Conservation (phyloP, 2,113 vertebrate genomes). For the Prolemur simus region DNA sequence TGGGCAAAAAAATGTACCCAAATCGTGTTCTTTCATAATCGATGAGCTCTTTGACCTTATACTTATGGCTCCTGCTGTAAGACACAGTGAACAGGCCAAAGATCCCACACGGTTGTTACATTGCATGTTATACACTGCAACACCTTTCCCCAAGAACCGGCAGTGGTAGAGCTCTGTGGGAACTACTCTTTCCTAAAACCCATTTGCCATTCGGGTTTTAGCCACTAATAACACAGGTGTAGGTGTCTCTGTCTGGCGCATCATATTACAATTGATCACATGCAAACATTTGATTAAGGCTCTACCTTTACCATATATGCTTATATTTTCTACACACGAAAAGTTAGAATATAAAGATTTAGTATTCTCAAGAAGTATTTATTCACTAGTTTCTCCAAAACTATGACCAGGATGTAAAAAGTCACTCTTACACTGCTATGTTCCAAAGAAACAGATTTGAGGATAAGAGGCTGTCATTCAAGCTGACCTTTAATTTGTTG, state of each 20-base stretch:
- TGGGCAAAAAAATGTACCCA: not conserved
- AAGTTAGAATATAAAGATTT: not conserved
- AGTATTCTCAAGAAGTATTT: not conserved
- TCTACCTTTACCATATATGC: not conserved
- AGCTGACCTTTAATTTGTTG: constrained; percentile 26
- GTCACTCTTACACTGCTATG: not conserved
- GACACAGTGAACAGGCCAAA: not conserved
- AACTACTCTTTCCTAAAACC: not conserved
- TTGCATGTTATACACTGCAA: too few species aligned
- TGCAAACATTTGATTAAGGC: not conserved
- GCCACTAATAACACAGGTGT: not conserved
- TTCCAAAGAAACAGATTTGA: constrained; percentile 4
- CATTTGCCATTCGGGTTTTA: not conserved
- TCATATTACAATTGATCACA: not conserved
- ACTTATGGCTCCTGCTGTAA: not conserved
- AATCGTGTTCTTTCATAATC: not conserved
- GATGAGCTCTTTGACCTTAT: not conserved
- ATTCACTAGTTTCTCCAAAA: not conserved
- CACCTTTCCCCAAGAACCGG: not conserved
- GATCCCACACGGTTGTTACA: not conserved
- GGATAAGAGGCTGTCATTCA: not conserved
- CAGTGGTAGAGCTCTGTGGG: not conserved
- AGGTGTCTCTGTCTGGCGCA: not conserved
- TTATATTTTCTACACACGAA: not conserved
- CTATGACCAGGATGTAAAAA: not conserved